Percentiles rank a stretch among this genome's conserved stretches.
phyloP scores from a whole-genome alignment of 2,113 vertebrate species.

The Corythaeola cristata region DNA sequence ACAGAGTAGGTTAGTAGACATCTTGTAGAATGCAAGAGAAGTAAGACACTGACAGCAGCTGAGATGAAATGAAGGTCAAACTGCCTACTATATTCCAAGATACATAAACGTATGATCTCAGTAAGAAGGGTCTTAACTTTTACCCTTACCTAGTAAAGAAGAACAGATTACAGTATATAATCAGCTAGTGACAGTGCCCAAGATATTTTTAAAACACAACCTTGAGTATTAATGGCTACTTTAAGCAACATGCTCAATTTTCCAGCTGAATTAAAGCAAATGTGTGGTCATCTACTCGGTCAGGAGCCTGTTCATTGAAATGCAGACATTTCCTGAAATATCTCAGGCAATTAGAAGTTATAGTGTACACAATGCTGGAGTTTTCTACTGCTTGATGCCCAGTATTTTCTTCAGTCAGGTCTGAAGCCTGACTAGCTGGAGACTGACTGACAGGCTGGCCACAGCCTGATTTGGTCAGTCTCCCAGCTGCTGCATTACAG shows the following conservation, averaged over 20 bases:
- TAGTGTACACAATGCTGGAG: not conserved
- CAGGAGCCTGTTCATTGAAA: not conserved
- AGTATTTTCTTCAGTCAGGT: not conserved
- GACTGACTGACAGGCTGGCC: not conserved
- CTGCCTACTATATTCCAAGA: not conserved
- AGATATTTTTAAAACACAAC: not conserved
- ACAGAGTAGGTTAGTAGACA: not conserved
- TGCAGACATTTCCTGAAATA: not conserved
- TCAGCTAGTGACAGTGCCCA: not conserved
- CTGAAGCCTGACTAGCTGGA: not conserved
- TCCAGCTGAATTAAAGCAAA: not conserved
- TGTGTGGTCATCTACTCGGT: rapidly evolving
- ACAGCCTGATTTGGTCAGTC: not conserved
- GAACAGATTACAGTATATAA: not conserved
- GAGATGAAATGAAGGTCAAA: not conserved
- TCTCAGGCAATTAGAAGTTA: not conserved
- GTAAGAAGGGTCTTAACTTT: not conserved
- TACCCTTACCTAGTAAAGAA: not conserved
- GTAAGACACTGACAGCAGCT: not conserved
- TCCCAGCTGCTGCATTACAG: not conserved
- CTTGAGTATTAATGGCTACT: not conserved
- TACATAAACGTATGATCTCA: not conserved
- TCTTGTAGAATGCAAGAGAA: not conserved
- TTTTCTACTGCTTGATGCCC: not conserved
- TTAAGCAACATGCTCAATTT: not conserved